A percentile compares a stretch with the other conserved stretches of the same genome.
These are phyloP conservation scores for Platygyra sinensis DNA, from an alignment of 64 coral and sea anemone genomes.

Conservation along the genomic window DNA sequence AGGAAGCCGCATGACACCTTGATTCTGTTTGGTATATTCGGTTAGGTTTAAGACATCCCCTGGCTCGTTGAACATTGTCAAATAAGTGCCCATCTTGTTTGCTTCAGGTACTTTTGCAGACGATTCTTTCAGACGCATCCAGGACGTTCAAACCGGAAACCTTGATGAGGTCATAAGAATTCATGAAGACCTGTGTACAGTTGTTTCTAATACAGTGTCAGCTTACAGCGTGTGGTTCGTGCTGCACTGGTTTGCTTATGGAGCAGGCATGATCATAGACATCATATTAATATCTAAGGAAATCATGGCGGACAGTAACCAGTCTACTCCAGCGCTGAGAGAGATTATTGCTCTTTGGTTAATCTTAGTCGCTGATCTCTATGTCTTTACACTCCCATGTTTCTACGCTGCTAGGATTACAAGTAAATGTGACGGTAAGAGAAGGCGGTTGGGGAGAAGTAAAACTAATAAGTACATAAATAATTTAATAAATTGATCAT, in stretches of 20 bases:
- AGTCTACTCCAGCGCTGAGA: not conserved
- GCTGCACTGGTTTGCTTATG: slow-evolving; percentile 11
- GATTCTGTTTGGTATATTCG: no score
- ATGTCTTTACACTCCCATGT: not conserved
- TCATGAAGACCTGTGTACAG: slow-evolving; percentile 7
- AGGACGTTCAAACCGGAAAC: not conserved
- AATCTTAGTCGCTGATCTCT: not conserved
- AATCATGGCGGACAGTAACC: not conserved
- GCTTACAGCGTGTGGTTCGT: slow-evolving; percentile 17
- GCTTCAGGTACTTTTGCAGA: not conserved
- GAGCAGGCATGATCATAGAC: not conserved
- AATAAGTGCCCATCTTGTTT: not conserved
- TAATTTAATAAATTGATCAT: no score
- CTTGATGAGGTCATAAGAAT: slow-evolving; percentile 24
- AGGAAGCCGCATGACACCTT: no score
- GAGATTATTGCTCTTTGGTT: no score
- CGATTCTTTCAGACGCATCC: not conserved
- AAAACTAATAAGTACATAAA: no score
- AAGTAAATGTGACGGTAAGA: not conserved
- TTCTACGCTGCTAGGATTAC: slow-evolving; percentile 12
- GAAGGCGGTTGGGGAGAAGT: no score
- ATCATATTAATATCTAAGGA: slow-evolving; percentile 8
- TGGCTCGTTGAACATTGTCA: not conserved
- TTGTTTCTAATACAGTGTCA: slow-evolving; percentile 11
- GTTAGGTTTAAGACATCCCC: no score